Conservation (phyloP, 1,140 invertebrate genomes). For the Akabosia matsudoensis region DNA sequence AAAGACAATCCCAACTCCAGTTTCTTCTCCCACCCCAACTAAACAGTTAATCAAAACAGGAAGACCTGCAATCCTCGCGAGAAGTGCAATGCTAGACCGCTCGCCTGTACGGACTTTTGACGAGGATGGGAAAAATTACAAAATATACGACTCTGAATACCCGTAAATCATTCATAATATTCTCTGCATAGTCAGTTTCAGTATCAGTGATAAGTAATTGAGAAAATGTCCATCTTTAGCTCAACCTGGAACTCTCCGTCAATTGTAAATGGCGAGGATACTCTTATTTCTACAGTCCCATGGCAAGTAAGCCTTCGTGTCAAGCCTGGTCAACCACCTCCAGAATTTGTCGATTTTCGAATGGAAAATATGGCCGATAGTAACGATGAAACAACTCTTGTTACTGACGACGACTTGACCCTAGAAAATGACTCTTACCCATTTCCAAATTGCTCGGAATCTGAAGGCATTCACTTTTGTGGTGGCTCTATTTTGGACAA, state of each 20-base stretch:
- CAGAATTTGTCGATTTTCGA: not conserved
- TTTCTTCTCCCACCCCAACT: not conserved
- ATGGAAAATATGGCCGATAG: not conserved
- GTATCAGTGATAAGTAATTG: not conserved
- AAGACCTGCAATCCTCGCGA: not conserved
- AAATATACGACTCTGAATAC: not conserved
- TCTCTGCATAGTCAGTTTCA: no score
- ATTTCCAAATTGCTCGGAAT: not conserved
- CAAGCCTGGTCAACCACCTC: not conserved
- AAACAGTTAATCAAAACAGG: constrained; percentile 4
- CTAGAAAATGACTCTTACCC: not conserved
- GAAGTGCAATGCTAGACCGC: not conserved
- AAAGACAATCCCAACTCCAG: constrained; percentile 11
- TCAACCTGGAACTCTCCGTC: not conserved
- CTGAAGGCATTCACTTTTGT: constrained; percentile 45
- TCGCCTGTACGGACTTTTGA: not conserved
- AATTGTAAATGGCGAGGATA: constrained; percentile 35
- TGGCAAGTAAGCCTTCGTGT: constrained; percentile 34
- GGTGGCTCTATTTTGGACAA: constrained; percentile 50
- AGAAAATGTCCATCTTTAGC: not conserved
- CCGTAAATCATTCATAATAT: no score
- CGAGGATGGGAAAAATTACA: not conserved
- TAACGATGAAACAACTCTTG: not conserved
- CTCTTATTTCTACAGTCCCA: constrained; percentile 25
- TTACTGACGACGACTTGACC: not conserved